Evolutionary conservation across 1,140 invertebrate genomes (phyloP).

Genomic region (Calycopis cecrops): DNA sequence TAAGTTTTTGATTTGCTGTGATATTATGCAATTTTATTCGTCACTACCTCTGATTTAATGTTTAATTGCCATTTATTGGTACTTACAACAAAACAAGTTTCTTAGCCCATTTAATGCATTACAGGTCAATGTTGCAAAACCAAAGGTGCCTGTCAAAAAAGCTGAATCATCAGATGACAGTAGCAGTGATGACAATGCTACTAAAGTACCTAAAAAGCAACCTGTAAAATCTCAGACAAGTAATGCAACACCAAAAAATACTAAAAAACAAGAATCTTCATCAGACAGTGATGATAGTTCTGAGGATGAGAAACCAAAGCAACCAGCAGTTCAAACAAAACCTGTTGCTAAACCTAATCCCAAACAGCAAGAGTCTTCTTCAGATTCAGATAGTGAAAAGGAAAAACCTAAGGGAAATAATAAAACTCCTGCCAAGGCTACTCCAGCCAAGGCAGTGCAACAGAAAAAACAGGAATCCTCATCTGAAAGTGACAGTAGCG

Average conservation of each 20-base stretch:
- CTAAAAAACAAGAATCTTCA: conserved; percentile 32
- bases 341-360: conserved; percentile 1
- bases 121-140: conserved; percentile 27
- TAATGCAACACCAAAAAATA: conserved; percentile 28
- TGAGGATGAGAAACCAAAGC: conserved; percentile 31
- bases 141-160: conserved; percentile 36
- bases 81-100: background rate
- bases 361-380: conserved; percentile 12
- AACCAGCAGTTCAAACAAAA: conserved; percentile 19
- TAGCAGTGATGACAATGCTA: conserved; percentile 54
- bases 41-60: conserved; percentile 66
- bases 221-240: conserved; percentile 37
- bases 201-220: conserved; percentile 46
- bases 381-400: conserved; percentile 6
- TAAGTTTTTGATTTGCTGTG: conserved; percentile 40
- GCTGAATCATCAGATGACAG: conserved; percentile 46
- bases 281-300: conserved; percentile 33
- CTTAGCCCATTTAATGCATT: conserved; percentile 15
- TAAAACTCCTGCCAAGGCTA: background rate
- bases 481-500: conserved; percentile 18
- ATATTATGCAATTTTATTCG: conserved; percentile 49
- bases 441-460: conserved; percentile 5
- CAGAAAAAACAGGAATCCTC: conserved; percentile 13
- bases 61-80: conserved; percentile 6
- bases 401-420: conserved; percentile 2